These are phyloP conservation scores for Parnassius mnemosyne DNA, from an alignment of 2,888 invertebrate genomes.

Conservation along the genomic window DNA sequence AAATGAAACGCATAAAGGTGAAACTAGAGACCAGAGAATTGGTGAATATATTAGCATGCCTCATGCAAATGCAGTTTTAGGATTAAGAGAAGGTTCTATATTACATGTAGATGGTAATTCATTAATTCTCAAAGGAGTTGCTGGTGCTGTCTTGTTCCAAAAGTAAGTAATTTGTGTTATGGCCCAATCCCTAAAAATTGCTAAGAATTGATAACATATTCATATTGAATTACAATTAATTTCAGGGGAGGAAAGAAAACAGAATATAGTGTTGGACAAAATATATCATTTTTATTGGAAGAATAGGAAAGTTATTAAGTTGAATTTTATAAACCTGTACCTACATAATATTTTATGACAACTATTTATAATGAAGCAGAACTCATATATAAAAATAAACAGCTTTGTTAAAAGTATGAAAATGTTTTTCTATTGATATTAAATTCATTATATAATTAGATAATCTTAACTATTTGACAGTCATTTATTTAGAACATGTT, in stretches of 20 bases:
- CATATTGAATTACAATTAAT: slow-evolving; percentile 31
- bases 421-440: no score
- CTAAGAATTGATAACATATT: background rate
- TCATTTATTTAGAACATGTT: no score
- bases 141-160: slow-evolving; percentile 83
- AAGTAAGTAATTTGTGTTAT: slow-evolving; percentile 70
- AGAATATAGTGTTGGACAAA: slow-evolving; percentile 78
- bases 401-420: no score
- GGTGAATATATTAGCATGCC: slow-evolving; percentile 83
- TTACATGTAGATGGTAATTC: slow-evolving; percentile 81
- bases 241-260: slow-evolving; percentile 75
- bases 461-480: no score
- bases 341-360: slow-evolving; percentile 3
- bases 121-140: slow-evolving; percentile 82
- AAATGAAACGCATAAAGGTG: slow-evolving; percentile 86
- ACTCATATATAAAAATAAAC: background rate
- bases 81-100: slow-evolving; percentile 86
- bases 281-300: slow-evolving; percentile 80
- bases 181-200: background rate
- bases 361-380: background rate
- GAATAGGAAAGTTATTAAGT: slow-evolving; percentile 3
- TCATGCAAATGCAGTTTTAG: slow-evolving; percentile 82
- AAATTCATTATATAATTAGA: no score
- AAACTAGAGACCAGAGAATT: slow-evolving; percentile 88
- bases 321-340: no score